Evolutionary conservation across 2,797 vertebrate species (phyloP).

Genomic region (Tokudaia muenninki): DNA sequence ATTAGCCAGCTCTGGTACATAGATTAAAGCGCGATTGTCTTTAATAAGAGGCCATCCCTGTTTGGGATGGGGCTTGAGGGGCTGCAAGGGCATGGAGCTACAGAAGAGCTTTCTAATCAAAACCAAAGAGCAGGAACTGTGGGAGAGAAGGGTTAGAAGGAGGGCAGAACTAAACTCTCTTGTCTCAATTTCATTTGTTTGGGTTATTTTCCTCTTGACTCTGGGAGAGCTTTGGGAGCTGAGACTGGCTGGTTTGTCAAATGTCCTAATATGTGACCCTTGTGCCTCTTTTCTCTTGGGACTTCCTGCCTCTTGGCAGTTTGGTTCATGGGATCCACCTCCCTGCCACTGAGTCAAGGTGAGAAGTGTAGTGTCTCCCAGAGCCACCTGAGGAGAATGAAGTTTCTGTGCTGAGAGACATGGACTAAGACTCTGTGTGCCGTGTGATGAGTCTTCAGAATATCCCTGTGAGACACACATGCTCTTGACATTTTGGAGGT

Average conservation of each 20-base stretch:
- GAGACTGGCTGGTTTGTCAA: slow-evolving; percentile 13
- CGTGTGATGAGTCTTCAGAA: not conserved
- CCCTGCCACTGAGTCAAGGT: not conserved
- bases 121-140: slow-evolving; percentile 41
- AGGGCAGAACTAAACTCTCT: slow-evolving; percentile 68
- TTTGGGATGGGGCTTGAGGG: slow-evolving; percentile 82
- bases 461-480: not conserved
- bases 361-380: not conserved
- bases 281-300: not conserved
- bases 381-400: not conserved
- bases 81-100: slow-evolving; percentile 51
- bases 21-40: slow-evolving; percentile 81
- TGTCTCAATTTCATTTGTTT: slow-evolving; percentile 72
- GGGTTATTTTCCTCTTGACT: slow-evolving; percentile 60
- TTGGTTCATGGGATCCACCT: not conserved
- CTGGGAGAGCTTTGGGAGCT: slow-evolving; percentile 50
- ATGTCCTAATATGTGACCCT: not conserved
- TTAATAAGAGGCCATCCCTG: slow-evolving; percentile 86
- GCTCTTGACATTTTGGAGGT: not conserved
- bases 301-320: not conserved
- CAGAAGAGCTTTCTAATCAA: slow-evolving; percentile 72
- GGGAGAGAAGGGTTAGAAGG: slow-evolving; percentile 50
- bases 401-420: not conserved
- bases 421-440: not conserved
- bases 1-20: slow-evolving; percentile 84